These are phyloP conservation scores for Actinemys pallida DNA, from an alignment of 2,113 vertebrate species.

Conservation along the genomic window DNA sequence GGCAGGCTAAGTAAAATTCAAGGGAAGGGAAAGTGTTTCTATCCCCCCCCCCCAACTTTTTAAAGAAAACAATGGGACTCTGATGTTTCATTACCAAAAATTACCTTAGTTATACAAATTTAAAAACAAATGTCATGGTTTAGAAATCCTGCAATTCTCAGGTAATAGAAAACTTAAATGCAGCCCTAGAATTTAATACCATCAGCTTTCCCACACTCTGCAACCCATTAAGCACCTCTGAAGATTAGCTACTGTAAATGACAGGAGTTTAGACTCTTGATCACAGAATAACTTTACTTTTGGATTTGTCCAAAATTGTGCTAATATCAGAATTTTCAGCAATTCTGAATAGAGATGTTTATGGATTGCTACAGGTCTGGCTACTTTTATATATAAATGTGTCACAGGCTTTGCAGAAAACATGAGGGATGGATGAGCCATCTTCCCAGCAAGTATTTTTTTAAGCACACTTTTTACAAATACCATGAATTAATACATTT, in stretches of 20 bases:
- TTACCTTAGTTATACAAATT: neutral
- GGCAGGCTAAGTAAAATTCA: neutral
- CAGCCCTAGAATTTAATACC: neutral
- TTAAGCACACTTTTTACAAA: neutral
- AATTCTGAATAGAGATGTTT: neutral
- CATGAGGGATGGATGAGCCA: neutral
- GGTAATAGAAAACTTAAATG: neutral
- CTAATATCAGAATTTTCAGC: neutral
- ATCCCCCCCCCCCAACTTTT: neutral
- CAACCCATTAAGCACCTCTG: neutral
- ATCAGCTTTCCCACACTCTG: neutral
- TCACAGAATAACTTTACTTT: neutral
- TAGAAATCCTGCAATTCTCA: neutral
- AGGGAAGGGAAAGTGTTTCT: neutral
- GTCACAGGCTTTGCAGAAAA: neutral
- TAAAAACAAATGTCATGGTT: neutral
- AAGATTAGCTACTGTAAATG: neutral
- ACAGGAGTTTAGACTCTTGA: neutral
- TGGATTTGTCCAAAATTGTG: neutral
- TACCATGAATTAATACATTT: slow-evolving; percentile 19
- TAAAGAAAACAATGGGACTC: neutral
- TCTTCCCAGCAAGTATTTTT: neutral
- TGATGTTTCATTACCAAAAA: neutral
- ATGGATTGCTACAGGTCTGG: neutral
- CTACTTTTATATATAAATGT: neutral